phyloP scores from a whole-genome alignment of 2,797 vertebrate genomes.

The Loris lydekkerianus region DNA sequence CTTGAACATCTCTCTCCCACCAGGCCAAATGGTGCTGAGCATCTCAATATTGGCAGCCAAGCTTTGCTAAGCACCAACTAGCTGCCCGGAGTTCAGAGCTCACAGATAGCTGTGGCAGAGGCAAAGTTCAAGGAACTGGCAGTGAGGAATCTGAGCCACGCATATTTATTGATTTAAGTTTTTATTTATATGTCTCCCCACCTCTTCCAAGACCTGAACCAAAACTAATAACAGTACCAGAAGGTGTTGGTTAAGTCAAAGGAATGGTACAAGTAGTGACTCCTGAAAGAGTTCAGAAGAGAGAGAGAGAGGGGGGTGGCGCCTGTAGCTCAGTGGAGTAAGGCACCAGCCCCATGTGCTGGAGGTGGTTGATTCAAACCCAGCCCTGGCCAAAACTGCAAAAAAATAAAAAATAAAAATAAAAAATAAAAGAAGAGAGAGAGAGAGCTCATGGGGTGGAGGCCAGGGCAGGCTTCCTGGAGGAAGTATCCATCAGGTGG shows the following conservation, averaged over 20 bases:
- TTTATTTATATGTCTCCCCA: constrained; percentile 65
- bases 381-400: too few species aligned
- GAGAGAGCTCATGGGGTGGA: neutral
- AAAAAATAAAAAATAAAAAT: too few species aligned
- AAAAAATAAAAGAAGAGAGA: neutral
- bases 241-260: neutral
- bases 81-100: neutral
- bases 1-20: neutral
- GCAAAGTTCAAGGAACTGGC: neutral
- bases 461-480: constrained; percentile 31
- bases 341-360: too few species aligned
- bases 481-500: neutral
- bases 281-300: neutral
- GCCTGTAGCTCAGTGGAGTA: too few species aligned
- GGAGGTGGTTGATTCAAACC: too few species aligned
- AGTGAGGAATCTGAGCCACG: neutral
- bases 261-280: neutral
- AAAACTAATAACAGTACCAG: too few species aligned
- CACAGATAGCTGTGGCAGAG: neutral
- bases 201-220: neutral
- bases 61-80: neutral
- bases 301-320: too few species aligned
- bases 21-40: neutral
- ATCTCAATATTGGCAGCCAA: neutral
- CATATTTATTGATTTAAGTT: neutral